Evolutionary conservation across 2,888 invertebrate genomes (phyloP), one percentile per base, ranked within the genome.

Genomic region (Opisthograptis luteolata): DNA sequence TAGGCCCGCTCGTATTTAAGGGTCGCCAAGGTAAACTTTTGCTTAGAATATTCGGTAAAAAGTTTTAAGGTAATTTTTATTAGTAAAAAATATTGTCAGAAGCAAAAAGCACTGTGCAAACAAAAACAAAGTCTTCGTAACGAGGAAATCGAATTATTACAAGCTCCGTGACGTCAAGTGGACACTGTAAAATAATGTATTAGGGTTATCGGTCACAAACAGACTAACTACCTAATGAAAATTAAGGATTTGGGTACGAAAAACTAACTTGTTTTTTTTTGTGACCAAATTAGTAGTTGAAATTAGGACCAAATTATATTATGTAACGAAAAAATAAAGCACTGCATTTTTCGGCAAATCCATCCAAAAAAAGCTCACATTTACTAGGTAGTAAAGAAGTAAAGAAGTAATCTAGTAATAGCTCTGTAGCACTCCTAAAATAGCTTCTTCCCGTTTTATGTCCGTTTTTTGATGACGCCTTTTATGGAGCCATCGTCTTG

Each of bases 401-500:
- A 45, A 44, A 31, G 9, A 19, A 24, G n/a, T 32, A 19, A 30
- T 36, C 36, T 24, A 37, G 31, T 45, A 32, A 39, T 25, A 36
- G 12, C 15, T 34, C 12, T 14, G 24, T 20, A 46, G 32, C 40
- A 34, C 20, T 15, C 28, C 8, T n/a, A 25, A 42, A 24, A 46
- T 36, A 34, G 40, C 39, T 51, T 22, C 36, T 51, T 32, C 27
- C 9, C 8, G 22, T 49, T 44, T 52, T 39, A 52, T 43, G 51
- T 17, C 45, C 27, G 15, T 12, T 30, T 19, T 51, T 54, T 58
- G 45, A 57, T 47, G 44, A 41, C 44, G 9, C 12, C 20, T 57
- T 54, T 54, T 57, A 53, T 54, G 19, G 34, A 28, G 25, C 35
- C 15, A 44, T 47, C 15, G 47, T 32, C 41, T 19, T 6, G 30